phyloP scores from a whole-genome alignment of 2,888 invertebrate genomes.

The Cyaniris semiargus region DNA sequence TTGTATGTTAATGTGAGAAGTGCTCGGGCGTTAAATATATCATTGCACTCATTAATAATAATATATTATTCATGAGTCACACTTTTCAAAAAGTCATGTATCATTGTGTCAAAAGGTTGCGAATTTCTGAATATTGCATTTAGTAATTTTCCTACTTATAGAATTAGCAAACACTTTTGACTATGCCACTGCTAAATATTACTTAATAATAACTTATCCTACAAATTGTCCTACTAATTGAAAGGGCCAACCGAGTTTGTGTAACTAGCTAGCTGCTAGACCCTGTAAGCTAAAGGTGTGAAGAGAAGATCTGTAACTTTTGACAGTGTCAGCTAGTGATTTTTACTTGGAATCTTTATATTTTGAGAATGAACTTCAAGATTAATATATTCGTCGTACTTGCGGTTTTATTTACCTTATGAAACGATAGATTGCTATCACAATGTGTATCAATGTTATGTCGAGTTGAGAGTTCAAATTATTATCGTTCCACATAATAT shows the following conservation, averaged over 20 bases:
- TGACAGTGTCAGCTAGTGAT: not conserved
- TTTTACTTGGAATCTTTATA: not conserved
- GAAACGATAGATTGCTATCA: not conserved
- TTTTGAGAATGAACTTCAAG: not conserved
- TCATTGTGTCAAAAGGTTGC: not conserved
- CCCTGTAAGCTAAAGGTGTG: too few species aligned
- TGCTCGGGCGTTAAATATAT: not conserved
- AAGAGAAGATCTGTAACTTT: not conserved
- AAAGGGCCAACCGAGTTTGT: too few species aligned
- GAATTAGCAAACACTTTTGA: not conserved
- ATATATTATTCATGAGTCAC: not conserved
- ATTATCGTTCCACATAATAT: not conserved
- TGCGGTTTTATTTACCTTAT: not conserved
- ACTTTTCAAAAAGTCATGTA: not conserved
- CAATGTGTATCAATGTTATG: not conserved
- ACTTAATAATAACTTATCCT: too few species aligned
- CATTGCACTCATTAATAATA: not conserved
- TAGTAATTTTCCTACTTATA: not conserved
- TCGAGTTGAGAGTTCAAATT: not conserved
- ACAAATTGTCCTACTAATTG: too few species aligned
- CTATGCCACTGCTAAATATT: too few species aligned
- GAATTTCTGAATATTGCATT: not conserved
- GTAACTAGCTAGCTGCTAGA: too few species aligned
- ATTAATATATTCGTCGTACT: not conserved
- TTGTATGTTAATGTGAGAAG: conserved; percentile 4